These are phyloP conservation scores for Syritta pipiens DNA, from an alignment of 2,888 invertebrate genomes.

Conservation along the genomic window DNA sequence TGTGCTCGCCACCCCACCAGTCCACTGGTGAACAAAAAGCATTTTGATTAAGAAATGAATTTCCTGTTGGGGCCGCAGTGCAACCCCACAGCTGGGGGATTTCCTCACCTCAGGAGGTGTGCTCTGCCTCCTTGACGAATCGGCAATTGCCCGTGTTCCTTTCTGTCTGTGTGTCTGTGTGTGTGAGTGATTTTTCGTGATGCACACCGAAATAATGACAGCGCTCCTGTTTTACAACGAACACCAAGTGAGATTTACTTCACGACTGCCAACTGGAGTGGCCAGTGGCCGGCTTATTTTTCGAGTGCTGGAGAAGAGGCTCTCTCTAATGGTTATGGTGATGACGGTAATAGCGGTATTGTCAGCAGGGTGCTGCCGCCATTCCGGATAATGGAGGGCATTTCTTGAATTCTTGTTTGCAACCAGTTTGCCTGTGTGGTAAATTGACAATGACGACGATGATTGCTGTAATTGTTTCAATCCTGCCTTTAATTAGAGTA, in stretches of 20 bases:
- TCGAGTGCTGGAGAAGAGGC: no score
- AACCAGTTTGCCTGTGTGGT: conserved; percentile 4
- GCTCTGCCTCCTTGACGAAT: conserved; percentile 32
- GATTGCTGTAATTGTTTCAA: conserved; percentile 42
- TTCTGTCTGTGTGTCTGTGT: conserved; percentile 11
- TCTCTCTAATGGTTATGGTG: conserved; percentile 23
- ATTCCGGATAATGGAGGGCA: conserved; percentile 10
- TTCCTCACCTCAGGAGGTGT: conserved; percentile 22
- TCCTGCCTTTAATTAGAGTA: conserved; percentile 23
- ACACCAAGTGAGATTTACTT: conserved; percentile 8
- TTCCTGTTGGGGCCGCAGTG: conserved; percentile 41
- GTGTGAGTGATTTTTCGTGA: conserved; percentile 52
- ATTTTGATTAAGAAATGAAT: conserved; percentile 63
- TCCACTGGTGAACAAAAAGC: conserved; percentile 22
- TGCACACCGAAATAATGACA: conserved; percentile 27
- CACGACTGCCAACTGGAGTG: conserved; percentile 6
- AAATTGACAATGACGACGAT: background rate
- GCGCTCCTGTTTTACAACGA: conserved; percentile 48
- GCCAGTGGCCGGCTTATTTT: background rate
- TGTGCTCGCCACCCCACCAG: conserved; percentile 2
- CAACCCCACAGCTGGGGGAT: conserved; percentile 13
- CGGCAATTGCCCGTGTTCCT: conserved; percentile 4
- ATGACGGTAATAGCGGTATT: conserved; percentile 35
- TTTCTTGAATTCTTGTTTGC: conserved; percentile 6
- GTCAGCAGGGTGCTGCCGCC: conserved; percentile 19